Evolutionary conservation across 2,113 vertebrate species (phyloP).

Genomic region (Lophius piscatorius): DNA sequence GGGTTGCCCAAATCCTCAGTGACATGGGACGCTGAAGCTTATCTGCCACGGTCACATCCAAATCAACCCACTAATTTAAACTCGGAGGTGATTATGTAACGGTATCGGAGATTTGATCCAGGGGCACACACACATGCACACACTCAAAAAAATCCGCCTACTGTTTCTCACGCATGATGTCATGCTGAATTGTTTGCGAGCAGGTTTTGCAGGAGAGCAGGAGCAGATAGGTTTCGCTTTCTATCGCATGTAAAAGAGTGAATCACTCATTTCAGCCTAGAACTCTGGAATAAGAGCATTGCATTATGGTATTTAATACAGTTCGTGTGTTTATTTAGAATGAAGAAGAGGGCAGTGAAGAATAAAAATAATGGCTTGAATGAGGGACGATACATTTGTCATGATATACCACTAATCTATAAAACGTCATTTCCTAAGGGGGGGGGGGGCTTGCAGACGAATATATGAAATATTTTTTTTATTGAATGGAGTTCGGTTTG

Average conservation of each 20-base stretch:
- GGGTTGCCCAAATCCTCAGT: slow-evolving; percentile 3
- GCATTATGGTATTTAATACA: too few relatives aligned
- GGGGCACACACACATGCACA: background rate
- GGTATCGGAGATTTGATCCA: slow-evolving; percentile 59
- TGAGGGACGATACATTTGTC: too few relatives aligned
- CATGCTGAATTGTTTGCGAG: slow-evolving; percentile 48
- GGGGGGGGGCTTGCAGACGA: slow-evolving; percentile 13
- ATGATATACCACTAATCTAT: background rate
- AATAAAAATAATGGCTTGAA: background rate
- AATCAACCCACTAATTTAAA: slow-evolving; percentile 46
- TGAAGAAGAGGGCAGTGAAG: background rate
- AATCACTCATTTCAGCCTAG: too few relatives aligned
- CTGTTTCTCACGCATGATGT: slow-evolving; percentile 63
- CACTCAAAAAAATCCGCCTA: background rate
- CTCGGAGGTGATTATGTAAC: slow-evolving; percentile 66
- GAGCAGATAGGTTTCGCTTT: slow-evolving; percentile 7
- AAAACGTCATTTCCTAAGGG: background rate
- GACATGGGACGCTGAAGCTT: slow-evolving; percentile 27
- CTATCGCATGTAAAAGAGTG: slow-evolving; percentile 9
- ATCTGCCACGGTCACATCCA: slow-evolving; percentile 29
- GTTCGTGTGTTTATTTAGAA: background rate
- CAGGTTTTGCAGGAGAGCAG: slow-evolving; percentile 37
- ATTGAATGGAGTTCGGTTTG: slow-evolving; percentile 46
- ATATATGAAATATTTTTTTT: slow-evolving; percentile 38
- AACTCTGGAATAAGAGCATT: too few relatives aligned